Evolutionary conservation across 2,888 invertebrate species (phyloP), one percentile per base, ranked within the genome.

Genomic region (Euproctis similis): DNA sequence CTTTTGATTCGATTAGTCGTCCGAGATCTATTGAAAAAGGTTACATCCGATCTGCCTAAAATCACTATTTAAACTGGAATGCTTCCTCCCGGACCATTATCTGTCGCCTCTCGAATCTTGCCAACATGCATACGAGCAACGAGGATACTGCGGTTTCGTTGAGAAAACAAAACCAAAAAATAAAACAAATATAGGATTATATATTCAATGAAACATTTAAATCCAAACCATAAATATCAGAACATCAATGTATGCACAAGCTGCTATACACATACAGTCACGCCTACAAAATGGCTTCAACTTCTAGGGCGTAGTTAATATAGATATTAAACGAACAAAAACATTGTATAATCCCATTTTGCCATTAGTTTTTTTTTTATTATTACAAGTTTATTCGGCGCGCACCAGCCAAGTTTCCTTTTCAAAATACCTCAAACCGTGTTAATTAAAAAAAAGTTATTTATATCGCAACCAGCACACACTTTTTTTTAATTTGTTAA

Each of bases 141-240:
- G 19, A 48, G 55, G 60, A 49, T 48, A n/a, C n/a, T n/a, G n/a
- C 42, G 36, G 30, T 37, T 31, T 41, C 34, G 42, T 54, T 43
- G 42, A n/a, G n/a, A 80, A 81, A 82, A 71, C 54, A 82, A 78
- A n/a, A 81, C 75, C 69, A 78, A 70, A n/a, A n/a, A n/a, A 67
- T 64, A 70, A 74, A 81, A 82, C 82, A 82, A 82, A 82, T 81
- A 81, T 78, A 82, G 80, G 81, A 82, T 82, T 82, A 82, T 82
- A n/a, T n/a, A 82, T 82, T 82, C 72, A 81, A 68, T 72, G 77
- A 78, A 81, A 82, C 78, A 77, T 77, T 80, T 59, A 73, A 77
- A 73, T 71, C 75, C 76, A 76, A 75, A 70, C 59, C 62, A 64
- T 67, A 72, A 70, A 72, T 73, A 61, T 63, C 57, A 59, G 49